Percentiles rank a stretch among this genome's conserved stretches.
phyloP scores from a whole-genome alignment of 2,888 invertebrate species.

The Augochlorella aurata region DNA sequence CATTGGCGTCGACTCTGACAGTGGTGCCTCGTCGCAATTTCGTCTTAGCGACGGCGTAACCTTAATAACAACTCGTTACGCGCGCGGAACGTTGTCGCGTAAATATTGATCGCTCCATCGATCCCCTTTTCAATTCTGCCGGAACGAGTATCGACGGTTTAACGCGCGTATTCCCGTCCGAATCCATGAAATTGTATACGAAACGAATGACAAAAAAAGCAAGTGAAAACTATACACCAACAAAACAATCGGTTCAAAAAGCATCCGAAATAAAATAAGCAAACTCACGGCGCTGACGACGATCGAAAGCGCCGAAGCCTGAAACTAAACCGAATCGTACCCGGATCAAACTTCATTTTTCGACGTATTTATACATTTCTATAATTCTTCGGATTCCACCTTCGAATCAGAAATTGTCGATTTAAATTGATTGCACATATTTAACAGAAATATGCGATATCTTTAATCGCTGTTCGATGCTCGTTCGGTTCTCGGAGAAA shows the following conservation, averaged over 20 bases:
- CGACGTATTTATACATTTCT: neutral
- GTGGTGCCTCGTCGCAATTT: neutral
- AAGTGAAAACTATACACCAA: neutral
- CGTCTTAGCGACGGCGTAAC: neutral
- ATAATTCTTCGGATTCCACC: neutral
- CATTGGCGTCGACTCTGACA: slow-evolving; percentile 15
- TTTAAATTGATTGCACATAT: too few species aligned
- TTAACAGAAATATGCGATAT: too few species aligned
- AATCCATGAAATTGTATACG: neutral
- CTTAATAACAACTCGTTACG: neutral
- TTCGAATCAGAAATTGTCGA: neutral
- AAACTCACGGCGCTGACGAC: neutral
- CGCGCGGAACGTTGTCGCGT: neutral
- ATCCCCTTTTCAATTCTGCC: neutral
- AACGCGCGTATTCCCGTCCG: neutral
- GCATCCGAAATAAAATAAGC: neutral
- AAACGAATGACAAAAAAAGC: slow-evolving; percentile 1
- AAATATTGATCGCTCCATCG: neutral
- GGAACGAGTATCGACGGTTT: neutral
- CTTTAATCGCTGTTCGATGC: too few species aligned
- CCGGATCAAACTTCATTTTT: neutral
- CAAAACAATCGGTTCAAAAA: slow-evolving; percentile 4
- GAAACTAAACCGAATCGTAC: neutral
- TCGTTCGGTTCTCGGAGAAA: too few species aligned
- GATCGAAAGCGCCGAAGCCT: neutral